Base-by-base conservation (phyloP, 2,888 invertebrate species). In the Agrypnus murinus region DNA sequence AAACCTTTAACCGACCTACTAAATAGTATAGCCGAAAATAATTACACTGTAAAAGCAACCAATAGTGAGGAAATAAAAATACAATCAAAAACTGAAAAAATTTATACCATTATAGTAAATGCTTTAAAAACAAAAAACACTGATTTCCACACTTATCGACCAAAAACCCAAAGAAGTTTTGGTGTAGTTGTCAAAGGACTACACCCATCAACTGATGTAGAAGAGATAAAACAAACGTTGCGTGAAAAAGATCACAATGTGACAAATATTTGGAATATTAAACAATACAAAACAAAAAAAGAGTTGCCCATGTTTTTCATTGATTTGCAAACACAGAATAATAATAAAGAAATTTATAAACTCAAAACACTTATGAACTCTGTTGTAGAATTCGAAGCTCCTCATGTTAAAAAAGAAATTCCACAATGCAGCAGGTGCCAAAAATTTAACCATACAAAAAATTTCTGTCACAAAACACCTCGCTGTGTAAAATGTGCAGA, bases 1-100 rank as follows among this genome's bases (percentile, higher is more conserved):
- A 38, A 64, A 64, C 63, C 45, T 2, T 15, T 45, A 3, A 45
- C 8, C 2, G 14, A 45, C 3, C 4, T 45, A 17, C 45, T 45
- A 45, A 14, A 45, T 8, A 17, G 14, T 14, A 45, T 14, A 45
- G 17, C 17, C 9, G 17, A 45, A 45, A 45, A 45, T n/a, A 14
- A 45, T 4, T 45, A 5, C n/a, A 45, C 45, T 8, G 7, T n/a
- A 2, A 45, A 45, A 14, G 15, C 17, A 8, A 45, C 17, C 1
- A 36, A 10, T 36, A 36, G 36, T 10, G 9, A 36, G 36, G 36
- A 36, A 10, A 10, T 36, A 36, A 36, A 36, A 36, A 36, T 36
- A 36, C 36, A 36, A 36, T 36, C 36, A 8, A 10, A 36, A 36
- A 36, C 36, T 36, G 36, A 36, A 8, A 36, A 36, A 36, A 10